Evolutionary conservation across 2,888 invertebrate species (phyloP), one percentile per base, ranked within the genome.

Genomic region (Pycnomerus fuliginosus): DNA sequence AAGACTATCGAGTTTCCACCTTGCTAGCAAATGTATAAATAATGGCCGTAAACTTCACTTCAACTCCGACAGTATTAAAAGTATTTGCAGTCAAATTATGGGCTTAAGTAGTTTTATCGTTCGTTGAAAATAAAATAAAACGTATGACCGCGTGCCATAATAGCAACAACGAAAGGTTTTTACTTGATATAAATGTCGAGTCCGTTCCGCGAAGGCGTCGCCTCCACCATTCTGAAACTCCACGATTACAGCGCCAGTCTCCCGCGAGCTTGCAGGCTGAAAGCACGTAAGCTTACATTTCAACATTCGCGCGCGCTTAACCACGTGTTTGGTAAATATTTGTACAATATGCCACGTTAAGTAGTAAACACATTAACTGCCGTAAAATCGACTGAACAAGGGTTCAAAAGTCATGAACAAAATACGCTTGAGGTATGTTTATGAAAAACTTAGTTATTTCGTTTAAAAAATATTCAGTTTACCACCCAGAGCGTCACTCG

Each of bases 171-270:
- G 10, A 12, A 13, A 24, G 24, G 38, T 53, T 50, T 48, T 44
- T 31, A 32, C 53, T 52, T 57, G 58, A 60, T 61, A 61, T 56
- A 61, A 57, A 20, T 20, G 20, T 5, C 4, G 20, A 20, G 20
- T 20, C 58, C 50, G 55, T 41, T 49, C 52, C 53, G 53, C 58
- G 61, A 62, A 65, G 64, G 67, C 67, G 64, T 62, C 62, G 61
- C 61, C 63, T 62, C 64, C 62, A 60, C 59, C 52, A 58, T 58
- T 50, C 55, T 49, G 59, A 55, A 55, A 53, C 55, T 57, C 56
- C 58, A 56, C 62, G 64, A 62, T 62, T 61, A 58, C 63, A 60
- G 63, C 62, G 63, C 64, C 67, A 69, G 69, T 69, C 61, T 58
- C 56, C 57, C 65, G 64, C 62, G 65, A 66, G 65, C 66, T 60